Conservation (phyloP, 2,113 vertebrate genomes). For the Ariopsis seemanni region DNA sequence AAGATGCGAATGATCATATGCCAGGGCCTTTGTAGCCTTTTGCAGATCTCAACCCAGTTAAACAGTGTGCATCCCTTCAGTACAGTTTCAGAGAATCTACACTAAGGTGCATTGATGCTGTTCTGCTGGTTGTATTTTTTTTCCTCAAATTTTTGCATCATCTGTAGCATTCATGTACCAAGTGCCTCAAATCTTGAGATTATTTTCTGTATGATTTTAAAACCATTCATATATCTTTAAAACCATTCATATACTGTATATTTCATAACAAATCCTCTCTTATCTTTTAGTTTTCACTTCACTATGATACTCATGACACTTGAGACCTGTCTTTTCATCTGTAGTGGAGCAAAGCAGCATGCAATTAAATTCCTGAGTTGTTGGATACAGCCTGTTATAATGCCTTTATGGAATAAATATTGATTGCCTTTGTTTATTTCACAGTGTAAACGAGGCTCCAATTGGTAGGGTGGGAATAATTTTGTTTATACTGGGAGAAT, state of each 20-base stretch:
- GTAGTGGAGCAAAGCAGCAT: conserved; percentile 28
- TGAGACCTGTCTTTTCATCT: background rate
- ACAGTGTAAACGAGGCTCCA: conserved; percentile 75
- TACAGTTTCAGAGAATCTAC: background rate
- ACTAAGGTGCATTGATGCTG: background rate
- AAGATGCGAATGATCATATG: background rate
- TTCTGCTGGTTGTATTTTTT: background rate
- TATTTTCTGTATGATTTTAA: background rate
- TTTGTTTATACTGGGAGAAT: conserved; percentile 75
- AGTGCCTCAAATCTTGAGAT: conserved; percentile 16
- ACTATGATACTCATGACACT: conserved; percentile 17
- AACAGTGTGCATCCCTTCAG: background rate
- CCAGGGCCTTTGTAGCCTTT: background rate
- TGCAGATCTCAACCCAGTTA: background rate
- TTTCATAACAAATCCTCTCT: background rate
- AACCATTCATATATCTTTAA: background rate
- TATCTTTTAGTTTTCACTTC: background rate
- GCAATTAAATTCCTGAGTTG: conserved; percentile 50
- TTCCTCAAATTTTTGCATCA: background rate
- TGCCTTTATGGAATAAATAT: conserved; percentile 62
- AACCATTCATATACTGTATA: background rate
- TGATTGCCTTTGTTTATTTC: conserved; percentile 66
- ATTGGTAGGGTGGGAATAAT: conserved; percentile 75
- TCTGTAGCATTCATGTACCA: background rate
- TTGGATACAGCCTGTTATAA: conserved; percentile 57